These are phyloP conservation scores for Andrena trimmerana DNA, from an alignment of 2,888 invertebrate genomes.

Conservation along the genomic window DNA sequence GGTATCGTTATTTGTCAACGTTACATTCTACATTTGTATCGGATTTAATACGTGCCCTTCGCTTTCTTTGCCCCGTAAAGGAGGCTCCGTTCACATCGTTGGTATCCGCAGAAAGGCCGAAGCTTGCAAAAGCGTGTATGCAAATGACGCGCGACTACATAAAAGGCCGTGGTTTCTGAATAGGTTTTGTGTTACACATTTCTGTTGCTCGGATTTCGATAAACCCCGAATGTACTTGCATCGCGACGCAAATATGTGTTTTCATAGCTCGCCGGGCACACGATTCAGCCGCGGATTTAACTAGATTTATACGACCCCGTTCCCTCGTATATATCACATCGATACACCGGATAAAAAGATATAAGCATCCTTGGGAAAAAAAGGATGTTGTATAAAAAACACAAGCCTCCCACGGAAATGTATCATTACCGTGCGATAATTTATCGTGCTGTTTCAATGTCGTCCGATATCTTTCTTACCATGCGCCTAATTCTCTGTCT, in stretches of 20 bases:
- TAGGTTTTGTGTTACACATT: conserved; percentile 54
- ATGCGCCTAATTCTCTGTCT: too few species aligned
- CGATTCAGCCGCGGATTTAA: conserved; percentile 57
- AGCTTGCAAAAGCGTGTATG: conserved; percentile 47
- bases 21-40: conserved; percentile 5
- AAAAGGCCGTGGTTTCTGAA: conserved; percentile 58
- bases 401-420: neutral
- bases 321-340: conserved; percentile 38
- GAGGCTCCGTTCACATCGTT: neutral
- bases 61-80: neutral
- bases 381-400: neutral
- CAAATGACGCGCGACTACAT: conserved; percentile 61
- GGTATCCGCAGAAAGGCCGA: conserved; percentile 38
- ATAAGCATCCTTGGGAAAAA: conserved; percentile 3
- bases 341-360: conserved; percentile 28
- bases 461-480: too few species aligned
- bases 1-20: conserved; percentile 15
- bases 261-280: conserved; percentile 29
- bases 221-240: conserved; percentile 55
- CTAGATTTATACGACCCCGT: conserved; percentile 60
- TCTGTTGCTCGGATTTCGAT: conserved; percentile 62
- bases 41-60: neutral
- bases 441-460: neutral
- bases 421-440: conserved; percentile 6
- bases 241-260: conserved; percentile 50